Base-by-base conservation (phyloP, 1,140 invertebrate species). In the Trichogramma pretiosum region DNA sequence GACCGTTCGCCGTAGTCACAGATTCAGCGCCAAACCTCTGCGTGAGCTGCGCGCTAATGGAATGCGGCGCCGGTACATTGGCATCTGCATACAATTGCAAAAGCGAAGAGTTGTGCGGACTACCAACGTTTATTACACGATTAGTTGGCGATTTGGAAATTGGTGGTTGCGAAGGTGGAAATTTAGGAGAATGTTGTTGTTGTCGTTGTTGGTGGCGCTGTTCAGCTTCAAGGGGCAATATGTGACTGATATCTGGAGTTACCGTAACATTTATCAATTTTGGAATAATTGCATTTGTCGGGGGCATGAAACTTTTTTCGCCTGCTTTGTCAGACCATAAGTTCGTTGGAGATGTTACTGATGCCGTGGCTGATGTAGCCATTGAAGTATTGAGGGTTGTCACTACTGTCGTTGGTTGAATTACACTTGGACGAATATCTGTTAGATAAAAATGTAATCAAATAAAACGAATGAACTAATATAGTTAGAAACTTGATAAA, bases 191-290 rank as follows among this genome's bases (percentile, higher is more conserved):
- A 14, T 56, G 56, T 45, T 56, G 23, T 19, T 44, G 23, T 17
- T 40, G 48, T 9, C 24, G 49, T 16, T 18, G 28, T 1, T 22
- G 21, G 28, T 30, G n/a, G 5, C 24, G 5, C 30, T 41, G 50
- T 11, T 63, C 60, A 0, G 61, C 58, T 1, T 56, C 51, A 2
- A 65, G 70, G 8, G 75, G 67, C 26, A 76, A 46, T 62, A 75
- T 72, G 28, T 74, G 71, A 5, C 65, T 58, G 9, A 76, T 68
- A 48, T 76, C 74, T 0, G 74, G 75, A 0, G 74, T 77, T 0
- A 77, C 74, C 0, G 74, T 77, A 1, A 76, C 71, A 2, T 73
- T 76, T 18, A 76, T 71, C 3, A 71, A 44, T 18, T 72, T 72
- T 0, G 65, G 61, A 34, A 62, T 53, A 3, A 64, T 19, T 53